These are phyloP conservation scores for Dryadula phaetusa DNA, from an alignment of 2,888 invertebrate genomes.

Conservation along the genomic window DNA sequence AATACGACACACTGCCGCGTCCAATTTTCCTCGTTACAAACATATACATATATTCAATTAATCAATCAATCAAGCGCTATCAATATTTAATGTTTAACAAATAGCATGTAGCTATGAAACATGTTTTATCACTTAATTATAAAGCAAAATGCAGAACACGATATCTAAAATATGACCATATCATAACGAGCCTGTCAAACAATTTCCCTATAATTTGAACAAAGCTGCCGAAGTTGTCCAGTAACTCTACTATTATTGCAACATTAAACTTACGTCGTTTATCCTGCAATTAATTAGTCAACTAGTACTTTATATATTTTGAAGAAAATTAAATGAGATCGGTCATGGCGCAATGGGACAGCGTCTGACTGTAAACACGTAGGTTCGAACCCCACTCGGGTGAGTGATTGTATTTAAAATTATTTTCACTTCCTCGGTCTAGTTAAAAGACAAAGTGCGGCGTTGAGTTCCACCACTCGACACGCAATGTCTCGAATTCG, in stretches of 20 bases:
- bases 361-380: no score
- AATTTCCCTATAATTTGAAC: slow-evolving; percentile 11
- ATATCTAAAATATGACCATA: slow-evolving; percentile 10
- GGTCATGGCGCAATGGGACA: no score
- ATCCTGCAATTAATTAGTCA: background rate
- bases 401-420: no score
- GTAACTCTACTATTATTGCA: background rate
- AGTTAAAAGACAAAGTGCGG: no score
- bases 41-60: slow-evolving; percentile 3
- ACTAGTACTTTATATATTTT: background rate
- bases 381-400: no score
- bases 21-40: slow-evolving; percentile 5
- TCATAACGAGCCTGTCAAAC: background rate
- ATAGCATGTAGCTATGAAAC: slow-evolving; percentile 22
- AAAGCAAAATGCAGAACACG: slow-evolving; percentile 17
- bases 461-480: no score
- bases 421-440: no score
- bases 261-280: background rate
- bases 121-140: slow-evolving; percentile 34
- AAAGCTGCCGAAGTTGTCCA: slow-evolving; percentile 2
- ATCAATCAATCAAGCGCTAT: slow-evolving; percentile 26
- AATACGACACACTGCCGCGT: background rate
- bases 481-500: no score
- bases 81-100: slow-evolving; percentile 30
- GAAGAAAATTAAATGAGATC: no score